These are phyloP conservation scores for Neosilurus hyrtlii DNA, from an alignment of 2,797 vertebrate genomes.

Conservation along the genomic window DNA sequence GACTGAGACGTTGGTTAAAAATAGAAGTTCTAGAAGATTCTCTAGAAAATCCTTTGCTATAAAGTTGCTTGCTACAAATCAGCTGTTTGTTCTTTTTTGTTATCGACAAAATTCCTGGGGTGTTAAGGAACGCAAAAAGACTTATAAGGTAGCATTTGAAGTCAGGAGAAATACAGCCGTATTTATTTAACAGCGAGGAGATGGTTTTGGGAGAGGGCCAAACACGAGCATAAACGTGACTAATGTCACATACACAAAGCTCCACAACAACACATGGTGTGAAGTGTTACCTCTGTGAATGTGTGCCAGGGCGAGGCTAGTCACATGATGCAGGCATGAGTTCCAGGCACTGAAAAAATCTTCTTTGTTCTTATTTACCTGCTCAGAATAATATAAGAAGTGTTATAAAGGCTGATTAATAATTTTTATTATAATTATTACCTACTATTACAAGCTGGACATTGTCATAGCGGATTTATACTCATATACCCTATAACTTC, in stretches of 20 bases:
- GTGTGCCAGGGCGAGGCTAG: constrained; percentile 62
- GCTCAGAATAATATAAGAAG: constrained; percentile 2
- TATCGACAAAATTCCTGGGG: no score
- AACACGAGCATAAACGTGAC: neutral
- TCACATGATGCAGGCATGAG: constrained; percentile 65
- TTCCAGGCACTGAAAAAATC: constrained; percentile 66
- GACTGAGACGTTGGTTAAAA: constrained; percentile 5
- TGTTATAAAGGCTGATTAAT: neutral
- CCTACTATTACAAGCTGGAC: neutral
- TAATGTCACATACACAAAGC: constrained; percentile 1
- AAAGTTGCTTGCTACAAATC: neutral
- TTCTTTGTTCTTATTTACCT: constrained; percentile 64
- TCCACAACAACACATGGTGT: neutral
- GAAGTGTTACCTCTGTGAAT: constrained; percentile 63
- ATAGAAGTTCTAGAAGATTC: neutral
- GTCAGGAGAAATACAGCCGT: neutral
- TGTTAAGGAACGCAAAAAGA: neutral
- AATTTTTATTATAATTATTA: neutral
- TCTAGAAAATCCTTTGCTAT: neutral
- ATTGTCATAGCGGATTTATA: neutral
- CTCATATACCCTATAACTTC: neutral
- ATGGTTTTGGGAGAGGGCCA: neutral
- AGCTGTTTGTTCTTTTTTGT: neutral
- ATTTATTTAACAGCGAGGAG: neutral
- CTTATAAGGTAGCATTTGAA: neutral